Evolutionary conservation across 2,888 invertebrate species (phyloP).

Genomic region (Tetanocera ferruginea): DNA sequence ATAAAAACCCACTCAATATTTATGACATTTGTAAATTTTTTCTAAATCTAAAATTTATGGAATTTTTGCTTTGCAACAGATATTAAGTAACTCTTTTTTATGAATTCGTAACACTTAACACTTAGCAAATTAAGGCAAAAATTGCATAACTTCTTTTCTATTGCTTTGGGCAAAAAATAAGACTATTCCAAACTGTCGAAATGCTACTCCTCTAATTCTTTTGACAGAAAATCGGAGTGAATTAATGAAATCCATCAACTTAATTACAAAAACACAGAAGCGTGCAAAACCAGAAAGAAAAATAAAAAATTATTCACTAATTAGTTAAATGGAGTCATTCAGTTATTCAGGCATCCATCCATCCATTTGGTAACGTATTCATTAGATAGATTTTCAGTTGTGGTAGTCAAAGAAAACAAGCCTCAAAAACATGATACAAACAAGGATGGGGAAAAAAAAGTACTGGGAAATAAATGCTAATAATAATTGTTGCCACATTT

Average conservation of each 20-base stretch:
- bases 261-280: slow-evolving; percentile 12
- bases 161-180: too few species aligned
- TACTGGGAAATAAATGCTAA: not conserved
- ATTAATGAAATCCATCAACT: slow-evolving; percentile 33
- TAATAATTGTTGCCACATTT: slow-evolving; percentile 29
- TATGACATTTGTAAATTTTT: too few species aligned
- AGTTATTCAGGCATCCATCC: not conserved
- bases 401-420: not conserved
- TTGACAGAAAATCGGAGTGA: not conserved
- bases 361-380: slow-evolving; percentile 13
- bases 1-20: too few species aligned
- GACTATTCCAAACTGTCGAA: not conserved
- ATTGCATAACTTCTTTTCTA: too few species aligned
- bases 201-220: not conserved
- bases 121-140: too few species aligned
- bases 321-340: slow-evolving; percentile 30
- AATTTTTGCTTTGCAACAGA: too few species aligned
- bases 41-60: too few species aligned
- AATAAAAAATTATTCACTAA: slow-evolving; percentile 21
- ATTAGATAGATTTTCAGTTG: slow-evolving; percentile 1
- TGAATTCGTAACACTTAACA: too few species aligned
- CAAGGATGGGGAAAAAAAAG: not conserved
- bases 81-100: too few species aligned
- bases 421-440: not conserved
- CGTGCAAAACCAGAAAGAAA: not conserved